Evolutionary conservation across 2,113 vertebrate genomes (phyloP).

Genomic region (Cheilinus undulatus): DNA sequence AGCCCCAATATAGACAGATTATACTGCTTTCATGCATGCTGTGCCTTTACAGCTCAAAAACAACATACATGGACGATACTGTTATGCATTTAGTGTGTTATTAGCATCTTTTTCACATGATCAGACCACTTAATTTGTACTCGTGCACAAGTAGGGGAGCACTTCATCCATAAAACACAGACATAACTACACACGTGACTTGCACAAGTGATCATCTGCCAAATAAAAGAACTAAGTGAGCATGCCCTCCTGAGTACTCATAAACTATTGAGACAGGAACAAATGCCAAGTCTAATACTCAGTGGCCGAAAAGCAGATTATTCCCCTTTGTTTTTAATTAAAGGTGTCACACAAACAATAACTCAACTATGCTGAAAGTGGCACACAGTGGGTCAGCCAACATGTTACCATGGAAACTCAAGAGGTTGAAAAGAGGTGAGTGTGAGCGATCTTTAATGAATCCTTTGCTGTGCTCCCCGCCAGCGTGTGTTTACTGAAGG

Average conservation of each 20-base stretch:
- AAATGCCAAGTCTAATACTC: slow-evolving; percentile 23
- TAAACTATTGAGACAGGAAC: slow-evolving; percentile 26
- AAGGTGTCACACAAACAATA: slow-evolving; percentile 64
- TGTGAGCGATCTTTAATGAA: slow-evolving; percentile 74
- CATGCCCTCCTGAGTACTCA: slow-evolving; percentile 10
- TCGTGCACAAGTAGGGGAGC: slow-evolving; percentile 1
- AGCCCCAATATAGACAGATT: slow-evolving; percentile 47
- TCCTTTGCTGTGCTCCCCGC: slow-evolving; percentile 49
- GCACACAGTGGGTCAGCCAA: slow-evolving; percentile 59
- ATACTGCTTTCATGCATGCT: slow-evolving; percentile 37
- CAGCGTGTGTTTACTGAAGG: slow-evolving; percentile 60
- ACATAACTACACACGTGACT: slow-evolving; percentile 4
- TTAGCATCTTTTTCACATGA: not conserved
- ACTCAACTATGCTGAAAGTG: slow-evolving; percentile 45
- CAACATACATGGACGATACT: slow-evolving; percentile 31
- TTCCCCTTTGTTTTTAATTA: slow-evolving; percentile 66
- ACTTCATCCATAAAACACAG: slow-evolving; percentile 11
- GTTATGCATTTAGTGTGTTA: not conserved
- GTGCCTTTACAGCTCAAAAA: slow-evolving; percentile 34
- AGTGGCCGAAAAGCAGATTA: slow-evolving; percentile 29
- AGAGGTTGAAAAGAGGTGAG: slow-evolving; percentile 65
- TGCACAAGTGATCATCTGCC: slow-evolving; percentile 18
- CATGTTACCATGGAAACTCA: slow-evolving; percentile 74
- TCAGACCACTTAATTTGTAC: slow-evolving; percentile 6
- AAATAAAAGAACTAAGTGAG: slow-evolving; percentile 32